Evolutionary conservation across 2,113 vertebrate genomes (phyloP), one percentile per base, ranked within the genome.

Genomic region (Empidonax traillii): DNA sequence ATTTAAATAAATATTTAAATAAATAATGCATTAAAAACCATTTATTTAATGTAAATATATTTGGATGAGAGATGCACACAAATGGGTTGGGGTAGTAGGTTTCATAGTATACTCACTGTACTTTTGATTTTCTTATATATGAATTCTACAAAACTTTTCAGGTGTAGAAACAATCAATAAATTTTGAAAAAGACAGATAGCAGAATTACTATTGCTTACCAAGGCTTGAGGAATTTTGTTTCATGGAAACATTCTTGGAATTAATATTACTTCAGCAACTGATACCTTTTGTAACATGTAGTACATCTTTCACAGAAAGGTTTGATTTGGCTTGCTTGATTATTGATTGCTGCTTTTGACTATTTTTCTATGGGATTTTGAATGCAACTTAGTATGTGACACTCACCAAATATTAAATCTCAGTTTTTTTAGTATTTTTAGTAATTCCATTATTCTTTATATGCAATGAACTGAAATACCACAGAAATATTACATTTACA

Each of bases 401-500:
- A 30, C 11, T 84, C 5, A n/a, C 15, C 37, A 49, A 44, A 21
- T 62, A 33, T n/a, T 90, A 66, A 80, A 66, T 67, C n/a, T 80
- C 14, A 62, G 22, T 74, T 82, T 30, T 85, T 41, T 33, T 37
- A 27, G 7, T 53, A 63, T 61, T 84, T 69, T 81, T 81, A 37
- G 52, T 82, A 22, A 9, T 87, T 53, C 25, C 14, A 30, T 87
- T 72, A 52, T 68, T 84, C 43, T n/a, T 86, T 89, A 44, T 21
- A 41, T 44, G 30, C 24, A 81, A 8, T 41, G 24, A 77, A 67
- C 44, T 0, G 0, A 94, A 92, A 94, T 93, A 65, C 37, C 61
- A 78, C 61, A 75, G 69, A 94, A 96, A 92, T 90, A 66, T 24
- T 90, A 44, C 76, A 91, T 93, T 95, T 94, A 25, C 89, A 94